Evolutionary conservation across 2,113 vertebrate genomes (phyloP).

Genomic region (Camelus dromedarius): DNA sequence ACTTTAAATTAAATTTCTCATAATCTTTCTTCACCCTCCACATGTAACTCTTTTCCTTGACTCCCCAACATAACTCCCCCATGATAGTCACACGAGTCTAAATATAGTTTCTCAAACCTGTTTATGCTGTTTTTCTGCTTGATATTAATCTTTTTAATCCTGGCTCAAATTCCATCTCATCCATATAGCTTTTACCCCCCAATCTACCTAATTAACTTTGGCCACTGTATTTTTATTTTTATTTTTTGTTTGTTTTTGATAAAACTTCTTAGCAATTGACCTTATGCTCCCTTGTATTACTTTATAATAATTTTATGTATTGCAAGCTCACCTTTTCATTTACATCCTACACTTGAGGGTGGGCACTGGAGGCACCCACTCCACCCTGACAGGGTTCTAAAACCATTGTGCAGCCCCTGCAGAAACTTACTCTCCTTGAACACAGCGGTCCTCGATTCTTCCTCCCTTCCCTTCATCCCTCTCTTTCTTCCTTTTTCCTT

Average conservation of each 20-base stretch:
- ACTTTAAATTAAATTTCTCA: not conserved
- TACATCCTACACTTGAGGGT: not conserved
- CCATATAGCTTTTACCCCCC: not conserved
- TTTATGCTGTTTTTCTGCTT: not conserved
- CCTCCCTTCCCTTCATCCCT: not conserved
- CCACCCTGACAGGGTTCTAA: not conserved
- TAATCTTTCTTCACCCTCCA: not conserved
- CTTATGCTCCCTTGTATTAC: not conserved
- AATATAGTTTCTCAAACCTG: not conserved
- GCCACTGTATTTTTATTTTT: not conserved
- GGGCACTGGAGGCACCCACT: not conserved
- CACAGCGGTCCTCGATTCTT: not conserved
- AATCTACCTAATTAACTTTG: not conserved
- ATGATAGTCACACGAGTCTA: not conserved
- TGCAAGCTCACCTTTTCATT: not conserved
- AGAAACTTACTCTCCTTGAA: not conserved
- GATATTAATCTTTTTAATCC: not conserved
- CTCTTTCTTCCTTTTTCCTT: not conserved
- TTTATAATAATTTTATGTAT: not conserved
- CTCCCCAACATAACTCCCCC: not conserved
- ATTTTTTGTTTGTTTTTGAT: not conserved
- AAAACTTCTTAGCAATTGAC: not conserved
- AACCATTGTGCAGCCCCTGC: not conserved
- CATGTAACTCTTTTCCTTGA: not conserved
- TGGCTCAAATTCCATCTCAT: not conserved